Base-by-base conservation (phyloP, 2,113 vertebrate genomes). In the Platysteira castanea region DNA sequence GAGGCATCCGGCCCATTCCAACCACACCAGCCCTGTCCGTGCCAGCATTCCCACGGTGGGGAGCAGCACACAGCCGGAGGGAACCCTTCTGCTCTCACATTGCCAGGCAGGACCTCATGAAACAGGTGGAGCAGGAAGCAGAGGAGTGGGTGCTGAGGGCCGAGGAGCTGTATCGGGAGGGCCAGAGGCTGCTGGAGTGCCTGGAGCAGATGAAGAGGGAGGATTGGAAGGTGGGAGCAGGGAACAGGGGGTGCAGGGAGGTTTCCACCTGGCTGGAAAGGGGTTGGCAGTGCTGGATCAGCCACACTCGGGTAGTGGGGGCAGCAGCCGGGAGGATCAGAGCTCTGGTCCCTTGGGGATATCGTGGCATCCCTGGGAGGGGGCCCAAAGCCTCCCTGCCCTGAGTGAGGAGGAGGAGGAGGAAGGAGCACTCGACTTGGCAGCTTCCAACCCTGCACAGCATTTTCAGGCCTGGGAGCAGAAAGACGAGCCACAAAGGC, bases 1-100 rank as follows among this genome's bases (percentile, higher is more conserved):
- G 31, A 44, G 37, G 20, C 54, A 8, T 15, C 37, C 3, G 2
- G 33, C 31, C 47, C 39, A 2, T 63, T 27, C 17, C 68, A 26
- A 1, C 21, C 68, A 33, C 81, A 27, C 8, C 67, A 14, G 31
- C 17, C 39, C 27, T 4, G 33, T 7, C 68, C 57, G 0, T 21
- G 47, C 9, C 68, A 39, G 57, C 14, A 1, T 39, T 39, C 3
- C 33, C 22, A 26, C 0, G 0, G 7, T 27, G 49, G 68, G 49
- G 33, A 73, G 49, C 33, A 37, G 57, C 39, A 39, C 2, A 4
- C 9, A 15, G 22, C 49, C 2, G 1, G 18, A 46, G 59, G 59
- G 42, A 47, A 18, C 11, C 33, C 14, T 64, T 10, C n/a, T 16
- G 14, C 41, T 54, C 12, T 24, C 1, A 1, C 20, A 6, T n/a